Percentiles rank a stretch among this genome's conserved stretches.
Conservation (phyloP, 2,113 vertebrate genomes). For the Nothoprocta perdicaria region DNA sequence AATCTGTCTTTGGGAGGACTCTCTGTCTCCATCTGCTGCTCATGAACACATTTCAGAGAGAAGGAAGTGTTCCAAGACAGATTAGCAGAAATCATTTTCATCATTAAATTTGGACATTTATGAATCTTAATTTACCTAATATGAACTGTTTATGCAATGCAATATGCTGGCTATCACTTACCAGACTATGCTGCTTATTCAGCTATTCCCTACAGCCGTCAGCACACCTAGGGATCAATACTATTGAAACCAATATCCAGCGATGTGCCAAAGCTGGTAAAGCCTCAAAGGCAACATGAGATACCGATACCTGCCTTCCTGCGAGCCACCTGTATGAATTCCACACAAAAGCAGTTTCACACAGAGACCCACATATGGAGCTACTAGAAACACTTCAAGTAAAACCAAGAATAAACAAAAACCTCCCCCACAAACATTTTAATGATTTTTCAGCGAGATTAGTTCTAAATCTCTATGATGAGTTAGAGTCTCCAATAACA, state of each 20-base stretch:
- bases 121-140: neutral
- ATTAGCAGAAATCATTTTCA: neutral
- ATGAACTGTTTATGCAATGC: neutral
- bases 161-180: neutral
- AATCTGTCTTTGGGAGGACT: constrained; percentile 29
- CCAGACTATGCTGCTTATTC: neutral
- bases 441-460: neutral
- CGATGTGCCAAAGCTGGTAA: neutral
- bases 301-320: neutral
- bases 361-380: accelerated
- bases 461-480: neutral
- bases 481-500: neutral
- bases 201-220: neutral
- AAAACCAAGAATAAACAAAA: neutral
- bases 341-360: neutral
- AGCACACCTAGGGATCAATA: accelerated
- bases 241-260: neutral
- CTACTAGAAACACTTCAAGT: neutral
- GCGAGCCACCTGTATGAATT: neutral
- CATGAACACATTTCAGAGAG: constrained; percentile 14
- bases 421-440: neutral
- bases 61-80: neutral
- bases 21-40: constrained; percentile 72
- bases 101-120: neutral
- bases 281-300: neutral